Evolutionary conservation across 2,113 vertebrate species (phyloP).

Genomic region (Apteryx owenii): DNA sequence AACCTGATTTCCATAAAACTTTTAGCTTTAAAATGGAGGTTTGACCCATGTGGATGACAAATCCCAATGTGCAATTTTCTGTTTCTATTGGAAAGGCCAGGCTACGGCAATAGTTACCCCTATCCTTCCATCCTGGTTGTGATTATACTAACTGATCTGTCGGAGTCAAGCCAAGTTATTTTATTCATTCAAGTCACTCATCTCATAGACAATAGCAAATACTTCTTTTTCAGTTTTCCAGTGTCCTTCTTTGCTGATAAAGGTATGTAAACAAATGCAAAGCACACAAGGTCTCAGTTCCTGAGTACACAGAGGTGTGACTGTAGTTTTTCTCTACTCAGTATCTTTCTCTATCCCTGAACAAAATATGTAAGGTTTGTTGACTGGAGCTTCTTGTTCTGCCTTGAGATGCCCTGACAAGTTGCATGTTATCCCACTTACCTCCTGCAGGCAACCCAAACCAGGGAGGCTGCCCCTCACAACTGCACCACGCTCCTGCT

Average conservation of each 20-base stretch:
- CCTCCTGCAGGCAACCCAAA: conserved; percentile 37
- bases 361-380: background rate
- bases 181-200: background rate
- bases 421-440: background rate
- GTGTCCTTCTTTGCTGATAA: background rate
- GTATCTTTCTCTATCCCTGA: background rate
- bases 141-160: background rate
- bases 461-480: conserved; percentile 15
- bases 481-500: background rate
- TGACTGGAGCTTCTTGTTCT: background rate
- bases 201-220: background rate
- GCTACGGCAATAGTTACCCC: background rate
- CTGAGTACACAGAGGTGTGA: conserved; percentile 33
- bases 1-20: background rate
- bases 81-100: background rate
- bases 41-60: background rate
- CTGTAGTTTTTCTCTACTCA: background rate
- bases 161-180: background rate
- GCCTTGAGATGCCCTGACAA: conserved; percentile 24
- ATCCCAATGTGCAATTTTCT: background rate
- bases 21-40: background rate
- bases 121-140: background rate
- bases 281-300: conserved; percentile 24
- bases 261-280: background rate
- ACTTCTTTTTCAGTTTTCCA: background rate